Evolutionary conservation across 2,888 invertebrate species (phyloP).

Genomic region (Calephelis perditalis): DNA sequence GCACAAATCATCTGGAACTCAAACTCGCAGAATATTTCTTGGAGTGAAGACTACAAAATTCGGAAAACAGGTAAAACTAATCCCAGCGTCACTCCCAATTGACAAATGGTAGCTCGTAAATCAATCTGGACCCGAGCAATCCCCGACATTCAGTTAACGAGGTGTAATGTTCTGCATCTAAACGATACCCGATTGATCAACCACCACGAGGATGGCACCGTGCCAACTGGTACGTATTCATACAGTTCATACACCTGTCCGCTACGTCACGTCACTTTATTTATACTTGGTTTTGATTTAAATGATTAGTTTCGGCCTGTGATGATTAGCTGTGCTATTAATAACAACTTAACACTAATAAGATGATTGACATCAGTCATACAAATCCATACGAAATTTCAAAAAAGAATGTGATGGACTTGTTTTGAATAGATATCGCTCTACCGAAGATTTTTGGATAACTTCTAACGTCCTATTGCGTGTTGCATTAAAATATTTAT

Average conservation of each 20-base stretch:
- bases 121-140: not conserved
- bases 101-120: not conserved
- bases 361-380: too few relatives aligned
- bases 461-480: too few relatives aligned
- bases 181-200: conserved; percentile 1
- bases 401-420: too few relatives aligned
- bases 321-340: not conserved
- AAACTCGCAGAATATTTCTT: too few relatives aligned
- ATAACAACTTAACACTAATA: too few relatives aligned
- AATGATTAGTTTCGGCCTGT: not conserved
- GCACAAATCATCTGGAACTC: too few relatives aligned
- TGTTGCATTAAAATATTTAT: too few relatives aligned
- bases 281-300: not conserved
- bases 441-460: too few relatives aligned
- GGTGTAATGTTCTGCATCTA: conserved; percentile 3
- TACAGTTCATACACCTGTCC: conserved; percentile 4
- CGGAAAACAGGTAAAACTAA: too few relatives aligned
- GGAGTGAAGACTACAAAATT: too few relatives aligned
- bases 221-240: not conserved
- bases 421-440: too few relatives aligned
- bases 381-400: too few relatives aligned
- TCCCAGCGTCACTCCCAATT: not conserved
- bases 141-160: not conserved
- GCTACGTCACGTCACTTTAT: not conserved
- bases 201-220: not conserved